These are phyloP conservation scores for Hippocampus mohnikei DNA, from an alignment of 2,113 vertebrate species.

Conservation along the genomic window DNA sequence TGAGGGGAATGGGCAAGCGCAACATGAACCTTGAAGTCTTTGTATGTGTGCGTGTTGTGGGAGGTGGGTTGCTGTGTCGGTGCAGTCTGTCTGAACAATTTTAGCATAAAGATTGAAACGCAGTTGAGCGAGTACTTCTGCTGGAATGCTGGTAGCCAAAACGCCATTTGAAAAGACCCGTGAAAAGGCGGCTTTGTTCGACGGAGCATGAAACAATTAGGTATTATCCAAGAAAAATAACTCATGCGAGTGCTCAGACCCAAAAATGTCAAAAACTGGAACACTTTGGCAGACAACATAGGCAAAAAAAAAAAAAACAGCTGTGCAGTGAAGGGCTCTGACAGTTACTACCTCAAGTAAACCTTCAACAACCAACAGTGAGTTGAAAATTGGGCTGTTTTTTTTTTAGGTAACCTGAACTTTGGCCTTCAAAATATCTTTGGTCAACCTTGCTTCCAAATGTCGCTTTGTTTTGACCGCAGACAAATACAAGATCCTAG, in stretches of 20 bases:
- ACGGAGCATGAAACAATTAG: constrained; percentile 12
- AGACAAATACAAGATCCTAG: background rate
- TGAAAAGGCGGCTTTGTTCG: background rate
- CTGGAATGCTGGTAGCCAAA: constrained; percentile 20
- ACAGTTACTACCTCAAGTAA: background rate
- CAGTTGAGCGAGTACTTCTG: constrained; percentile 25
- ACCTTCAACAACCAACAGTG: background rate
- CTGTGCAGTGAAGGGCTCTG: background rate
- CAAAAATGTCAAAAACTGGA: background rate
- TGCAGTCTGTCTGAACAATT: constrained; percentile 29
- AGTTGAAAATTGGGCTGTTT: background rate
- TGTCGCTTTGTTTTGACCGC: background rate
- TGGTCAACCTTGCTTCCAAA: background rate
- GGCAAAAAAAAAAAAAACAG: background rate
- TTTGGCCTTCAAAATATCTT: background rate
- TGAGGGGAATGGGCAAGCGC: constrained; percentile 47
- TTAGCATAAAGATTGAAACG: constrained; percentile 45
- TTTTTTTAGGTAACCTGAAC: background rate
- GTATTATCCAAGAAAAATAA: constrained; percentile 11
- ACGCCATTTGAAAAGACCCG: constrained; percentile 20
- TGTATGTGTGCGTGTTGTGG: constrained; percentile 9
- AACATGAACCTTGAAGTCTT: constrained; percentile 33
- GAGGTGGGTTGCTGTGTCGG: constrained; percentile 27
- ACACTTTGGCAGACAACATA: background rate
- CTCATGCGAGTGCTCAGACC: background rate